Base-by-base conservation (phyloP, 2,113 vertebrate genomes). In the Pteruthius melanotis region DNA sequence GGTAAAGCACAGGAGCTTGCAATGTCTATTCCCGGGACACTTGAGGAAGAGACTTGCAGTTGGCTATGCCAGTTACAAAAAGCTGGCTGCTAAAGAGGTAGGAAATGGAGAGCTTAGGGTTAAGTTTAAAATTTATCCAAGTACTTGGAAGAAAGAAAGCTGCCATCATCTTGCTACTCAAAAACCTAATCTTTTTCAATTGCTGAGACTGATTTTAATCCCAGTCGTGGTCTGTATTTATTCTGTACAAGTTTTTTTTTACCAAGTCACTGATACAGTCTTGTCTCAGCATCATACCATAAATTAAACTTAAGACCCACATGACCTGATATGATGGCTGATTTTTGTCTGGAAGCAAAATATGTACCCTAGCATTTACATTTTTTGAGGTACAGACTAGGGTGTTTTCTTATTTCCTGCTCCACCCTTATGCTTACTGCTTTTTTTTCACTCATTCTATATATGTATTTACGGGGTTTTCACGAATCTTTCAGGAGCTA, bases 141-240 rank as follows among this genome's bases (percentile, higher is more conserved):
- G 22, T 71, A 37, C n/a, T 30, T 77, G 63, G 27, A 79, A 71
- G 35, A 30, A 70, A 63, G 26, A 81, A 83, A 64, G 30, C 31
- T 83, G n/a, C 30, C 57, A 56, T 79, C 28, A 40, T 61, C 19
- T 68, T 3, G 1, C 37, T 63, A 18, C 40, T 56, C 24, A 56
- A 4, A 40, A 35, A 91, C 21, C 22, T 79, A 5, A 28, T 53
- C 3, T 53, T 78, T 78, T 81, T 76, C 56, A 60, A 1, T 76
- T 57, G 33, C 71, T 24, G 45, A 72, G 50, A 33, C 65, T 27
- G 39, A 69, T 92, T 82, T 82, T 86, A 88, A 74, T 91, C 49
- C 19, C 19, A 52, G 9, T 61, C 0, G 0, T 44, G 30, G 49
- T 45, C 37, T 18, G 3, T 65, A 11, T 60, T 79, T 70, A 13